Percentiles rank a stretch among this genome's conserved stretches.
Conservation (phyloP, 2,797 vertebrate genomes). For the Manis crassicaudata region DNA sequence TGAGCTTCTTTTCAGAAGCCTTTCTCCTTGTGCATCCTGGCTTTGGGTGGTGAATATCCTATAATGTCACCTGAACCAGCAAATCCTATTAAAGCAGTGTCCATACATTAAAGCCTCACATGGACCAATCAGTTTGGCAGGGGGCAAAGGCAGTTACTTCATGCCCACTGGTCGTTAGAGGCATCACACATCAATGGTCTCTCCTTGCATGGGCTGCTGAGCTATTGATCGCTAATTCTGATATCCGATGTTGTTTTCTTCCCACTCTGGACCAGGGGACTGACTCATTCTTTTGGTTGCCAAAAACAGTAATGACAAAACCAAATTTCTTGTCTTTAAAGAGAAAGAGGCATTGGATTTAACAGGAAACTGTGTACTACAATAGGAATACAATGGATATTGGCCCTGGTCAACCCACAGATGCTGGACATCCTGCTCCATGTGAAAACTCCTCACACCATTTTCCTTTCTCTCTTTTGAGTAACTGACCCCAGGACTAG, state of each 20-base stretch:
- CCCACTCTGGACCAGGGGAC: too few relatives aligned
- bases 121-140: background rate
- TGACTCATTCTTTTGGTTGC: slow-evolving; percentile 38
- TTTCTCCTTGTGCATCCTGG: background rate
- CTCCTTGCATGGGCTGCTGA: background rate
- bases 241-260: background rate
- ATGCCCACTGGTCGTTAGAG: background rate
- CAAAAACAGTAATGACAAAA: background rate
- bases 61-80: background rate
- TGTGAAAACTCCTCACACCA: fast-evolving
- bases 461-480: background rate
- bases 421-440: fast-evolving
- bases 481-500: background rate
- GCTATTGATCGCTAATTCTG: background rate
- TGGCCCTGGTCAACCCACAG: background rate
- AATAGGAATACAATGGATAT: fast-evolving
- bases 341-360: background rate
- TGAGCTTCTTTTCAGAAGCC: background rate
- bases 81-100: background rate
- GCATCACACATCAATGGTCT: background rate
- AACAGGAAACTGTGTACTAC: background rate
- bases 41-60: background rate
- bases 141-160: background rate
- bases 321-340: background rate
- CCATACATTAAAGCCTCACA: background rate